Conservation (phyloP, 2,888 invertebrate species). For the Drosophila siamana region DNA sequence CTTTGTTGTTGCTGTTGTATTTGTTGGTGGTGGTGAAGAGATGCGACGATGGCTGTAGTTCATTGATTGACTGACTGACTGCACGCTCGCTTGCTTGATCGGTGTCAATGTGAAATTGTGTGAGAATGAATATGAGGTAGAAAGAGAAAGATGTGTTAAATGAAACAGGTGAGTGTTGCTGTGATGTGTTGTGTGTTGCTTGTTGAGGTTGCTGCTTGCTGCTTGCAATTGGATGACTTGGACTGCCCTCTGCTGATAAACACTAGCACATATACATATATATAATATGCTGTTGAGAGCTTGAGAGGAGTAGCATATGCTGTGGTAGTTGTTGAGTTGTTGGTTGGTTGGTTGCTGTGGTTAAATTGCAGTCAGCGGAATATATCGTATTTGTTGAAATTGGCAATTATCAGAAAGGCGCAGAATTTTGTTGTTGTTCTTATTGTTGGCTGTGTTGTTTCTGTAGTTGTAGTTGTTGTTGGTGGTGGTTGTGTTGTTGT, state of each 20-base stretch:
- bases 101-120: slow-evolving; percentile 17
- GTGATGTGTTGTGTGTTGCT: slow-evolving; percentile 19
- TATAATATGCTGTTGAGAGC: slow-evolving; percentile 26
- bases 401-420: slow-evolving; percentile 56
- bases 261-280: slow-evolving; percentile 18
- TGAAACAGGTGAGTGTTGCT: slow-evolving; percentile 3
- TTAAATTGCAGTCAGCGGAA: slow-evolving; percentile 65
- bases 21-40: slow-evolving; percentile 28
- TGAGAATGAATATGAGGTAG: slow-evolving; percentile 28
- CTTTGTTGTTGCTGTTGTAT: slow-evolving; percentile 21
- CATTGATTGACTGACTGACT: slow-evolving; percentile 27
- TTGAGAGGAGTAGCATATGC: slow-evolving; percentile 30
- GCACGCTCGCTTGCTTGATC: slow-evolving; percentile 22
- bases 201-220: slow-evolving; percentile 26
- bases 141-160: slow-evolving; percentile 10
- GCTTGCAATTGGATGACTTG: slow-evolving; percentile 29
- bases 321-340: slow-evolving; percentile 30
- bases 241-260: slow-evolving; percentile 23
- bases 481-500: slow-evolving; percentile 39
- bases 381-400: slow-evolving; percentile 74
- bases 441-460: slow-evolving; percentile 26
- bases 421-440: slow-evolving; percentile 43
- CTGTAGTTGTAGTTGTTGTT: slow-evolving; percentile 31
- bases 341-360: slow-evolving; percentile 31
- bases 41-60: slow-evolving; percentile 45